Percentiles rank a stretch among this genome's conserved stretches.
phyloP scores from a whole-genome alignment of 2,797 vertebrate species.

The Spinus pinus region DNA sequence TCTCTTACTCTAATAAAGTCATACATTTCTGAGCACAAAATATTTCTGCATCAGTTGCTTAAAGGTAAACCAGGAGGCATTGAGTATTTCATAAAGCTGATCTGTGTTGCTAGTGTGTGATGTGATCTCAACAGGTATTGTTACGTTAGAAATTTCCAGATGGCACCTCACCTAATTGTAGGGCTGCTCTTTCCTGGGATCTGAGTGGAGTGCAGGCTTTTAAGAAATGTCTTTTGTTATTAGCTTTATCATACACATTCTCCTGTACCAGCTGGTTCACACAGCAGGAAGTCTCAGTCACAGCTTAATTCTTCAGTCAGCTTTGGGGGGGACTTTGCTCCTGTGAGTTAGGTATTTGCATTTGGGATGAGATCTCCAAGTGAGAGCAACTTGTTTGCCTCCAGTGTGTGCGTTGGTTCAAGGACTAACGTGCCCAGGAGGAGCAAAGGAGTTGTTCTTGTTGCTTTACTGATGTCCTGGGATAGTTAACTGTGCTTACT shows the following conservation, averaged over 20 bases:
- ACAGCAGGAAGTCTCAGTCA: neutral
- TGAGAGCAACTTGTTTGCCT: neutral
- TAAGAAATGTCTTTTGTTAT: neutral
- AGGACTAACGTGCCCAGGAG: neutral
- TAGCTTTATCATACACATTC: neutral
- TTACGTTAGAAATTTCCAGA: neutral
- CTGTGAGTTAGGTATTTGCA: slow-evolving; percentile 4
- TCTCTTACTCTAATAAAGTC: slow-evolving; percentile 10
- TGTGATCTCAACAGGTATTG: accelerated
- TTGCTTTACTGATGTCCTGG: neutral
- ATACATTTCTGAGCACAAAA: neutral
- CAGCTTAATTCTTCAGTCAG: neutral
- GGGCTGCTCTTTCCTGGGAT: neutral
- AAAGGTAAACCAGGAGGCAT: neutral
- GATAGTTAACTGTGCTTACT: neutral
- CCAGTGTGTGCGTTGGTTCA: neutral
- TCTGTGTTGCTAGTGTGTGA: neutral
- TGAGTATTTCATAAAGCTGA: neutral
- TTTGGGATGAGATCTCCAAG: slow-evolving; percentile 18
- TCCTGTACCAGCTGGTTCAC: slow-evolving; percentile 1
- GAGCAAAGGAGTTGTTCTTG: neutral
- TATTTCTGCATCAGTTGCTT: neutral
- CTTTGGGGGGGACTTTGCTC: neutral
- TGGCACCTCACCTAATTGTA: neutral
- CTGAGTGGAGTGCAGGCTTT: neutral